Base-by-base conservation (phyloP, 2,113 vertebrate species). In the Microtus richardsoni region DNA sequence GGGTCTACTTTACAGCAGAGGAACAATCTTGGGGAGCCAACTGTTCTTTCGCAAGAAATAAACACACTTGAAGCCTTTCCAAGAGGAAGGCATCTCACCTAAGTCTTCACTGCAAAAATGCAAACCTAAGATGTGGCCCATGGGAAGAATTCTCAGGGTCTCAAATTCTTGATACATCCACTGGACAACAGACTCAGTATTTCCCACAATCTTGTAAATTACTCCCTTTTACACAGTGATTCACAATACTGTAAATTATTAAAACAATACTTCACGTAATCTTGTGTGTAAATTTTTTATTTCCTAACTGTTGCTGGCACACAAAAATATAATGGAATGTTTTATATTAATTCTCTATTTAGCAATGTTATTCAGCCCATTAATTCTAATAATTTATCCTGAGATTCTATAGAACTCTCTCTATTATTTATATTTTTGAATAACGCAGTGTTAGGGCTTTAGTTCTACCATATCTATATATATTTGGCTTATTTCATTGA, bases 381-480 rank as follows among this genome's bases (percentile, higher is more conserved):
- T 89, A 58, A 93, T 87, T 94, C 60, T 91, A 80, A 88, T 88
- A 33, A 78, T 58, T 80, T 97, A 49, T 66, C 7, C 73, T 64
- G 8, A 19, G 17, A 92, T 64, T 78, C 17, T 62, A 47, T 12
- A 85, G 87, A 88, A 80, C 71, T 85, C 64, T 80, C 71, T 70
- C 92, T 19, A 88, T 66, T 73, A 73, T 54, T 47, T 33, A 70
- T 88, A 75, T 36, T 44, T 87, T 96, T 78, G 11, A 92, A 83
- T 73, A 52, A 92, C 39, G 13, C 62, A 93, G 21, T 89, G 26
- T 68, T 60, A n/a, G 11, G 19, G 70, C 70, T 70, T 96, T 89
- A 58, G 58, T 7, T 74, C 49, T 93, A 78, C 21, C 3, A 52
- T 89, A 70, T 41, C 3, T 83, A 77, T 77, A 47, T 30, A 54